phyloP scores from a whole-genome alignment of 2,113 vertebrate species.

The Paramisgurnus dabryanus region DNA sequence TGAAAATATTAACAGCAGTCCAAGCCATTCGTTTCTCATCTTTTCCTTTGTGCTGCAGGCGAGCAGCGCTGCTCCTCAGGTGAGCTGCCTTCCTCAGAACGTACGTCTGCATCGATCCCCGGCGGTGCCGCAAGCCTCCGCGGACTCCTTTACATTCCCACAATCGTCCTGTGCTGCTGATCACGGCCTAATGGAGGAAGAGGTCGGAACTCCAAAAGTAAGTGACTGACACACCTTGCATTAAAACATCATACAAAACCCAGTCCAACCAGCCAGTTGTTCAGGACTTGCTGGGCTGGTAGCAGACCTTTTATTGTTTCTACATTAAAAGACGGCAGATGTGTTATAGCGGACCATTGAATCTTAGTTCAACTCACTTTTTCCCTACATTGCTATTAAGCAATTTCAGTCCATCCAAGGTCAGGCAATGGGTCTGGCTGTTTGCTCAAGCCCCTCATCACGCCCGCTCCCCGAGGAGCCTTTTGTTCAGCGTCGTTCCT shows the following conservation, averaged over 20 bases:
- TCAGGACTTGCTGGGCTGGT: neutral
- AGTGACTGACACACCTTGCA: conserved; percentile 5
- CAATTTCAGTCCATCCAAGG: conserved; percentile 34
- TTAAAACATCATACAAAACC: too few species aligned
- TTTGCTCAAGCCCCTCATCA: conserved; percentile 31
- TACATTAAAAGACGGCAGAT: neutral
- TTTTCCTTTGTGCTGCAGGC: conserved; percentile 69
- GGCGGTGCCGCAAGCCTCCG: conserved; percentile 78
- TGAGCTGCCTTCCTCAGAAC: conserved; percentile 79
- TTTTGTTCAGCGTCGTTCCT: conserved; percentile 34
- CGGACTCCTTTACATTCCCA: conserved; percentile 85
- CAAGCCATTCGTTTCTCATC: neutral
- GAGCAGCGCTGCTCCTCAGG: conserved; percentile 78
- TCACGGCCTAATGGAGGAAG: conserved; percentile 88
- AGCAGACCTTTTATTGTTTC: too few species aligned
- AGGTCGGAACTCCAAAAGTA: conserved; percentile 94
- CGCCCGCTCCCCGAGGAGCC: conserved; percentile 34
- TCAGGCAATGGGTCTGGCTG: conserved; percentile 30
- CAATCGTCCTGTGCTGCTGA: conserved; percentile 78
- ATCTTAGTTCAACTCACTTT: conserved; percentile 21
- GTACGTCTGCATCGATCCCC: conserved; percentile 83
- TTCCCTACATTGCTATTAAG: conserved; percentile 21
- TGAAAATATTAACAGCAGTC: neutral
- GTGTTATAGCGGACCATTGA: neutral
- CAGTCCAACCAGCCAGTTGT: neutral